Percentiles rank a stretch among this genome's conserved stretches.
Conservation (phyloP, 2,113 vertebrate genomes). For the Misgurnus anguillicaudatus region DNA sequence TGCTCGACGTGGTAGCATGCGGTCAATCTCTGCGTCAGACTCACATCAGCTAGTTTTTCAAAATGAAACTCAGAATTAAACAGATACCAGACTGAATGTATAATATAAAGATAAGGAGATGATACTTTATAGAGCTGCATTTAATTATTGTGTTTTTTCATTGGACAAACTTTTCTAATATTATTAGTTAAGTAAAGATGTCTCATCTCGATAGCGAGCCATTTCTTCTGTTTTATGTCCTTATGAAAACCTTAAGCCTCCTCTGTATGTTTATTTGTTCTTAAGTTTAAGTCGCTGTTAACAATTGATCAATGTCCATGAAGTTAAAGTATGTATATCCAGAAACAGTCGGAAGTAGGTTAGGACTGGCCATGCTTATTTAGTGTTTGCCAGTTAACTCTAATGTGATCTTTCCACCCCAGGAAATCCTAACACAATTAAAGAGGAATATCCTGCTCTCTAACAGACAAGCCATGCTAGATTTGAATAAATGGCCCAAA, state of each 20-base stretch:
- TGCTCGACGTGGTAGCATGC: background rate
- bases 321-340: background rate
- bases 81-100: background rate
- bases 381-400: background rate
- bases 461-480: background rate
- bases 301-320: background rate
- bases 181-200: background rate
- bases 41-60: slow-evolving; percentile 4
- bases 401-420: slow-evolving; percentile 30
- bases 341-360: background rate
- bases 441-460: slow-evolving; percentile 9
- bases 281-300: background rate
- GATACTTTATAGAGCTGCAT: background rate
- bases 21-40: background rate
- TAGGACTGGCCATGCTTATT: background rate
- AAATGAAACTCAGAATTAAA: background rate
- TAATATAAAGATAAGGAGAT: slow-evolving; percentile 13
- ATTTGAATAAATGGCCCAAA: background rate
- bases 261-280: background rate
- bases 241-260: background rate
- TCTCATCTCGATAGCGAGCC: background rate
- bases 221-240: background rate
- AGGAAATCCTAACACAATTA: slow-evolving; percentile 31
- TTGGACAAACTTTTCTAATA: background rate
- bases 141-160: background rate